Conservation (phyloP, 2,113 vertebrate genomes). For the Stigmatopora nigra region DNA sequence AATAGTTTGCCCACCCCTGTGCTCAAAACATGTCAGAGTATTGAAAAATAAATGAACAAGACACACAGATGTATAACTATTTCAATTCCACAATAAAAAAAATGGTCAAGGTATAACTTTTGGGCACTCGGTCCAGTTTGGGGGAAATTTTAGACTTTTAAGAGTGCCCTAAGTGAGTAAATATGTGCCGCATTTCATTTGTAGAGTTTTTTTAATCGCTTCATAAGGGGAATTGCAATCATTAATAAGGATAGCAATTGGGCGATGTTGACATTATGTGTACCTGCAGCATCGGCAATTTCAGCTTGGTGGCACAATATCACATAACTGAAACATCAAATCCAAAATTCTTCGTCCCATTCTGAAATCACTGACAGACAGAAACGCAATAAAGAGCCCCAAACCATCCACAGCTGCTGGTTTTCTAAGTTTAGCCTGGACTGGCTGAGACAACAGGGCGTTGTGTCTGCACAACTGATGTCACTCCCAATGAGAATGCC, state of each 20-base stretch:
- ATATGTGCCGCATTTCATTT: no score
- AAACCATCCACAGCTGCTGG: slow-evolving; percentile 16
- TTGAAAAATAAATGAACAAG: no score
- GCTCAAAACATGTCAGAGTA: no score
- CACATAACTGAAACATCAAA: slow-evolving; percentile 16
- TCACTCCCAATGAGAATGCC: slow-evolving; percentile 52
- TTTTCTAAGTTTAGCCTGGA: slow-evolving; percentile 21
- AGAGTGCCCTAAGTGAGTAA: no score
- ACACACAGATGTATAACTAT: no score
- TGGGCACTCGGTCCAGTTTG: no score
- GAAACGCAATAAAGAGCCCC: slow-evolving; percentile 1
- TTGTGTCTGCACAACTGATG: slow-evolving; percentile 55
- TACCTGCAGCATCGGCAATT: slow-evolving; percentile 6
- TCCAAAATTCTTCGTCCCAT: slow-evolving; percentile 14
- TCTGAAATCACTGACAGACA: slow-evolving; percentile 27
- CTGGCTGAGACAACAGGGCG: slow-evolving; percentile 37
- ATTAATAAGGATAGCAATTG: neutral
- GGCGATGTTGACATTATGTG: neutral
- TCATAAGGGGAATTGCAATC: no score
- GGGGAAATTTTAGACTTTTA: no score
- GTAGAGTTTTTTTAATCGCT: no score
- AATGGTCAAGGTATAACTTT: no score
- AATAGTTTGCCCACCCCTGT: no score
- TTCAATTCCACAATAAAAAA: no score
- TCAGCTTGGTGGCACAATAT: slow-evolving; percentile 1